Base-by-base conservation (phyloP, 2,797 vertebrate species). In the Trematomus bernacchii region DNA sequence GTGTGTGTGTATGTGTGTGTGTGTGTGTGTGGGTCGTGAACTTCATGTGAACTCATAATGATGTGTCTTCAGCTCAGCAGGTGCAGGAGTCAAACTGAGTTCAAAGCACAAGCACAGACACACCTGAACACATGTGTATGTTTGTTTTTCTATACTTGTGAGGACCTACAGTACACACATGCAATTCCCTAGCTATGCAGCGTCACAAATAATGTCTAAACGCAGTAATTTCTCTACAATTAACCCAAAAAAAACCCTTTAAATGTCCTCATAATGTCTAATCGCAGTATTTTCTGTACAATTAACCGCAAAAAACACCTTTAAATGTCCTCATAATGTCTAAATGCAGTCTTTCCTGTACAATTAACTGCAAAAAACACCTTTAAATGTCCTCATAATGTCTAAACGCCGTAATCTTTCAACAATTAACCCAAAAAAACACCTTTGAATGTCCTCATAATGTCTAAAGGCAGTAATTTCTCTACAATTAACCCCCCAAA, bases 41-140 rank as follows among this genome's bases (percentile, higher is more conserved):
- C 86, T 79, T 13, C 46, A 66, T 18, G 43, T 90, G 85, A 90
- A 89, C 86, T 80, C 7, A 0, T 21, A 2, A 10, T 43, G 54
- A 65, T 68, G 75, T 0, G 46, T 81, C 44, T 63, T 0, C 40
- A 63, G 72, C 70, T 6, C 54, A 57, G 76, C 89, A 90, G 87
- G 90, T 89, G 87, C 73, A 77, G 44, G 44, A 85, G 86, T 89
- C 84, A 84, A 59, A 44, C 73, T 0, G 61, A 88, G 87, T 86
- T 89, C 79, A 90, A 54, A 73, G 63, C 82, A 80, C 79, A 83
- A 27, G 58, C 65, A 37, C 66, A 66, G 72, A 42, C 70, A 60
- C 50, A 58, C 3, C 14, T 15, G 21, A 42, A 48, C 15, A 19
- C 40, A 77, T 0, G 13, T 48, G 14, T n/a, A 1, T 3, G 42